phyloP scores from a whole-genome alignment of 1,140 invertebrate species.

The Brachionus asplanchnoidis region DNA sequence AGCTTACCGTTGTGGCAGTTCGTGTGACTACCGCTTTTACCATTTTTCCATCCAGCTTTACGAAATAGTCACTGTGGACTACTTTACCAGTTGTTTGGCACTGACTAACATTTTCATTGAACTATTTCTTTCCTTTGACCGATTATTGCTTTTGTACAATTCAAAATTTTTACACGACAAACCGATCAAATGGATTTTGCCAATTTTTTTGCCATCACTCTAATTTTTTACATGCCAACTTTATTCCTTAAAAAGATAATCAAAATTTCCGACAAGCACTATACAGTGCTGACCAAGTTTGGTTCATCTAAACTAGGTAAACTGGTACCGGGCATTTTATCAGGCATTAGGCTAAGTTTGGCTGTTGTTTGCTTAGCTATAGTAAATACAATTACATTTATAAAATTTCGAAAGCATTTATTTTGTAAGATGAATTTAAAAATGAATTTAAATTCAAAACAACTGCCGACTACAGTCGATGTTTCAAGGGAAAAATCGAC shows the following conservation, averaged over 20 bases:
- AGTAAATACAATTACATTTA: neutral
- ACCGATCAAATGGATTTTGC: neutral
- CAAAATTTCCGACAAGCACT: neutral
- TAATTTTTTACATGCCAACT: neutral
- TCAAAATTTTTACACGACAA: constrained; percentile 1
- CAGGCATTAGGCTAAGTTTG: neutral
- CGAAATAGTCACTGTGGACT: neutral
- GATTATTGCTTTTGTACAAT: neutral
- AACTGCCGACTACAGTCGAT: neutral
- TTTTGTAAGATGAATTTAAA: constrained; percentile 4
- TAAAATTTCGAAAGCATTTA: constrained; percentile 23
- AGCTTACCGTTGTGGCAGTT: constrained; percentile 2
- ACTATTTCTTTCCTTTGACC: neutral
- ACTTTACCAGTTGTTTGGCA: neutral
- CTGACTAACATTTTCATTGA: constrained; percentile 9
- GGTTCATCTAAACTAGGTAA: neutral
- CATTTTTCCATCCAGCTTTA: neutral
- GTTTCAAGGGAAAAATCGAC: neutral
- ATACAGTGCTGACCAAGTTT: neutral
- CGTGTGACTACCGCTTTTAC: neutral
- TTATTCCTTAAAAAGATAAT: constrained; percentile 15
- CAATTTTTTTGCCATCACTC: neutral
- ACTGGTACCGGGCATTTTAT: neutral
- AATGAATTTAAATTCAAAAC: neutral
- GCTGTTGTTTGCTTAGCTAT: neutral